Conservation (phyloP, 2,888 invertebrate species). For the Cephus pygmeus region DNA sequence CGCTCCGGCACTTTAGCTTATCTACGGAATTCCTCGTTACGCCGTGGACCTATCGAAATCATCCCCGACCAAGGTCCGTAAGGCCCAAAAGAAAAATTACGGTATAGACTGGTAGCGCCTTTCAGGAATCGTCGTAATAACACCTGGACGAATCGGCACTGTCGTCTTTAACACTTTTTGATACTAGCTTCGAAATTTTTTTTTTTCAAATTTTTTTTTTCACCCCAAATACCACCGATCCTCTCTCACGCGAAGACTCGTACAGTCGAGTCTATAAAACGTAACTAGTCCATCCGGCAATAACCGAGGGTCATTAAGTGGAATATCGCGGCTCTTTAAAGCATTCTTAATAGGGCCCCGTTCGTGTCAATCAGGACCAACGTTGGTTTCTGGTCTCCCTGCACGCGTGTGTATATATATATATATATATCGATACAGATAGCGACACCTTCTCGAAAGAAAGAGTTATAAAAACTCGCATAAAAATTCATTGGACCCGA, state of each 20-base stretch:
- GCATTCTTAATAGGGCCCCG: slow-evolving; percentile 32
- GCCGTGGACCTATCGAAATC: not conserved
- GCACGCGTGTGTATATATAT: not conserved
- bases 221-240: not conserved
- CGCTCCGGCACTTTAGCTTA: slow-evolving; percentile 37
- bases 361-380: slow-evolving; percentile 23
- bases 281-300: slow-evolving; percentile 42
- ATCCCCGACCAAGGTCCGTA: not conserved
- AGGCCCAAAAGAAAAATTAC: not conserved
- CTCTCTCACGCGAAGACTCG: slow-evolving; percentile 5
- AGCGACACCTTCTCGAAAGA: slow-evolving; percentile 24
- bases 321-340: slow-evolving; percentile 42
- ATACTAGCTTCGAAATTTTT: not conserved
- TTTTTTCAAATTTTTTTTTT: not conserved
- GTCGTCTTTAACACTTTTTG: not conserved
- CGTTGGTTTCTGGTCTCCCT: not conserved
- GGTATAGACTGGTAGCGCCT: not conserved
- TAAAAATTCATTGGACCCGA: slow-evolving; percentile 38
- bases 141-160: not conserved
- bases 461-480: slow-evolving; percentile 44
- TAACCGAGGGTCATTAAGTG: slow-evolving; percentile 22
- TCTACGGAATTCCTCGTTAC: slow-evolving; percentile 45
- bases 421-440: too few relatives aligned
- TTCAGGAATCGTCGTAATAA: not conserved
- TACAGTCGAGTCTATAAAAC: slow-evolving; percentile 33